Percentiles rank a stretch among this genome's conserved stretches.
Conservation (phyloP, 2,888 invertebrate genomes). For the Hesperia comma region DNA sequence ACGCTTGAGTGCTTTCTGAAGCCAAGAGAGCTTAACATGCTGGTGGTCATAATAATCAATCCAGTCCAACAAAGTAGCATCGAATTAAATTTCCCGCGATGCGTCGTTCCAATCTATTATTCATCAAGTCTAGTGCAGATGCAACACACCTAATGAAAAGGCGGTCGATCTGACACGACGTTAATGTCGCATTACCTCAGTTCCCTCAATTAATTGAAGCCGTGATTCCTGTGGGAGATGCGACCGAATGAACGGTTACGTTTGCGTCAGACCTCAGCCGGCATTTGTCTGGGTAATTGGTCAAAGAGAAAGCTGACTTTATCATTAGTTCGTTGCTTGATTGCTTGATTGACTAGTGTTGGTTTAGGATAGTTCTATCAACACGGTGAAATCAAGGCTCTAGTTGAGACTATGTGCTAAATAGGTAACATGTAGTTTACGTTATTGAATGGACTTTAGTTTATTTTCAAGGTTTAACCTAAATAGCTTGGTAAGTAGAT, state of each 20-base stretch:
- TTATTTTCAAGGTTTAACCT: too few species aligned
- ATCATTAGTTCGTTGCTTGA: conserved; percentile 32
- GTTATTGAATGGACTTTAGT: too few species aligned
- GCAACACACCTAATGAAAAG: conserved; percentile 16
- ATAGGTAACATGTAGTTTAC: too few species aligned
- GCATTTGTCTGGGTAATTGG: conserved; percentile 47
- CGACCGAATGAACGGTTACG: conserved; percentile 27
- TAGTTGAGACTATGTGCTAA: not conserved
- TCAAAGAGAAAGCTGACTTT: conserved; percentile 48
- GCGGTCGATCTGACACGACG: conserved; percentile 12
- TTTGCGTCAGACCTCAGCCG: conserved; percentile 27
- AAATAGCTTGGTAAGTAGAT: too few species aligned
- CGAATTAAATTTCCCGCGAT: not conserved
- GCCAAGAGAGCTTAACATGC: too few species aligned
- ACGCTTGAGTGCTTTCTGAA: too few species aligned
- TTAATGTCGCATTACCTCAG: conserved; percentile 27
- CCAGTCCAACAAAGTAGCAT: too few species aligned
- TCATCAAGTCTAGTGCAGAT: conserved; percentile 2
- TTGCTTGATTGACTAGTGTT: conserved; percentile 46
- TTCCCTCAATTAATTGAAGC: conserved; percentile 24
- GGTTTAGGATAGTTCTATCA: conserved; percentile 36
- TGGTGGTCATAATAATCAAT: too few species aligned
- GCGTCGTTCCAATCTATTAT: not conserved
- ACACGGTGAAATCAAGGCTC: not conserved
- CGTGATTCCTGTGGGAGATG: conserved; percentile 22